phyloP scores from a whole-genome alignment of 2,888 invertebrate species.

The Meteorus cinctellus region DNA sequence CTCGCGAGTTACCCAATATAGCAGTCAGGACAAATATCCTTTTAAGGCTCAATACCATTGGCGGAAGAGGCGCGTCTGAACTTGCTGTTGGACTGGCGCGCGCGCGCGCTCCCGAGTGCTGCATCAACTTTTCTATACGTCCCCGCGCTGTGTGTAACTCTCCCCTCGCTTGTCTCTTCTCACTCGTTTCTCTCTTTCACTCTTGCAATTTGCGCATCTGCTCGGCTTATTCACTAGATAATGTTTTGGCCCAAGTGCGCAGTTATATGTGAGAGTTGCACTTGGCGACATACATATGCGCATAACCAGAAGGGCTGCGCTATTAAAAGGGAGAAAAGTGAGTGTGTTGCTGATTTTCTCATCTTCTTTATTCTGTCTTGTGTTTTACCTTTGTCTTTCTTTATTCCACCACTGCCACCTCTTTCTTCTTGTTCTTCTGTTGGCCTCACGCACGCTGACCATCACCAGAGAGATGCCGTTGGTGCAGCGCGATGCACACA shows the following conservation, averaged over 20 bases:
- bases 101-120: conserved; percentile 55
- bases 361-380: not conserved
- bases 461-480: conserved; percentile 24
- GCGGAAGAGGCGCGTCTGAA: conserved; percentile 48
- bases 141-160: conserved; percentile 9
- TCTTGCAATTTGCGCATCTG: not conserved
- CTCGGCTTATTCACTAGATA: not conserved
- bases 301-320: conserved; percentile 17
- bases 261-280: not conserved
- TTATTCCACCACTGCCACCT: conserved; percentile 3
- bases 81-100: conserved; percentile 54
- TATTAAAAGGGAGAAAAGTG: conserved; percentile 3
- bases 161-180: not conserved
- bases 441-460: conserved; percentile 9
- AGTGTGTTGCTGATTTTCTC: not conserved
- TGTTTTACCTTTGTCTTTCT: too few relatives aligned
- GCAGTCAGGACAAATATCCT: conserved; percentile 67
- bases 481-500: conserved; percentile 20
- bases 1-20: conserved; percentile 69
- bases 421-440: conserved; percentile 1
- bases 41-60: conserved; percentile 67
- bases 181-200: conserved; percentile 7
- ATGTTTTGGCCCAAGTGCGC: too few relatives aligned
- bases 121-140: conserved; percentile 40
- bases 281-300: conserved; percentile 18